phyloP scores from a whole-genome alignment of 2,797 vertebrate genomes.

The Stomatorhinus walkeri region DNA sequence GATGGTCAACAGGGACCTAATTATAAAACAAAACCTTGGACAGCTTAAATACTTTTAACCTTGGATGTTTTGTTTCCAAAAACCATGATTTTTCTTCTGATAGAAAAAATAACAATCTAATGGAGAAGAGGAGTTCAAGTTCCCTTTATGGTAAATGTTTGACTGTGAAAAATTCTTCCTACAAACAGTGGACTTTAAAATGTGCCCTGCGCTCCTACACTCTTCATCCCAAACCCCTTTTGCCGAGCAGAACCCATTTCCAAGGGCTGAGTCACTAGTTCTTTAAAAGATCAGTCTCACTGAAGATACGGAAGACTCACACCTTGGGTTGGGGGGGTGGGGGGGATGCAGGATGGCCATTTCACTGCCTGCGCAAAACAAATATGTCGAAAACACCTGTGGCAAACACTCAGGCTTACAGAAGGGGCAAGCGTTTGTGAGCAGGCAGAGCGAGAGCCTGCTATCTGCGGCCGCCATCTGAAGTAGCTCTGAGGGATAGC shows the following conservation, averaged over 20 bases:
- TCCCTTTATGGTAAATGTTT: conserved; percentile 57
- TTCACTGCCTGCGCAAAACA: neutral
- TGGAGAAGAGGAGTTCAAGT: conserved; percentile 42
- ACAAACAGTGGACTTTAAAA: neutral
- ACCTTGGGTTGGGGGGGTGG: neutral
- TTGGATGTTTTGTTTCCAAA: conserved; percentile 26
- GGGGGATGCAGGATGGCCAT: neutral
- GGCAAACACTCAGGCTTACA: neutral
- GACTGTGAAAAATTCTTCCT: conserved; percentile 31
- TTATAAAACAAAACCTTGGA: conserved; percentile 44
- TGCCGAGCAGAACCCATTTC: neutral
- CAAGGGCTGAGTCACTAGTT: neutral
- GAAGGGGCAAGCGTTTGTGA: neutral
- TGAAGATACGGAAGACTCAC: neutral
- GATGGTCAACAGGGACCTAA: conserved; percentile 44
- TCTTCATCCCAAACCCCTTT: neutral
- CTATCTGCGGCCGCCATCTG: conserved; percentile 50
- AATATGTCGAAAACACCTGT: neutral
- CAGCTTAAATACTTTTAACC: conserved; percentile 36
- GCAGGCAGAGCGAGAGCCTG: conserved; percentile 19
- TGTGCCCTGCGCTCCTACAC: neutral
- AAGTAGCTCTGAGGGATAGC: conserved; percentile 42
- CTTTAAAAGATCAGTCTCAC: neutral
- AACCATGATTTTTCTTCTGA: conserved; percentile 50
- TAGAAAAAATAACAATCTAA: conserved; percentile 26